phyloP scores from a whole-genome alignment of 2,797 vertebrate genomes.

The Anas capensis region DNA sequence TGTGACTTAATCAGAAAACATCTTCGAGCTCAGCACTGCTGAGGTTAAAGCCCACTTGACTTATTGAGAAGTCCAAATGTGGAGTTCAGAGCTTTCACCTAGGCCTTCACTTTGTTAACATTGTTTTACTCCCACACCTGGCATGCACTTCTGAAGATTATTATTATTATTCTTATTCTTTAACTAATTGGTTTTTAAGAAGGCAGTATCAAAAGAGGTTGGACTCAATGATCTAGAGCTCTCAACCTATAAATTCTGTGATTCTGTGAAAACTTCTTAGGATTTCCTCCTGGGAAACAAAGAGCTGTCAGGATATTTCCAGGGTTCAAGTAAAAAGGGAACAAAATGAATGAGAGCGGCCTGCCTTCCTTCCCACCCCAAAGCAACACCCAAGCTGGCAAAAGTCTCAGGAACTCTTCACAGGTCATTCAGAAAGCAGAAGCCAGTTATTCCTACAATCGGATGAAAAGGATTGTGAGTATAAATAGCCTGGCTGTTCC shows the following conservation, averaged over 20 bases:
- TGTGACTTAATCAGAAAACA: neutral
- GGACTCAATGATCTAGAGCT: too few relatives aligned
- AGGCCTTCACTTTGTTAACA: too few relatives aligned
- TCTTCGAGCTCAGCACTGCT: neutral
- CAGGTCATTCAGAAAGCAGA: neutral
- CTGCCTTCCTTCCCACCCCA: neutral
- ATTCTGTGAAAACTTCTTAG: neutral
- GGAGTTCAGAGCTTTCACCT: neutral
- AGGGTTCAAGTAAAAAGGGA: neutral
- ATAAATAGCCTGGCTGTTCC: neutral
- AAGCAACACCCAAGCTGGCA: neutral
- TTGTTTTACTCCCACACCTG: neutral
- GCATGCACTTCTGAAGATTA: neutral
- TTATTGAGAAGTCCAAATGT: neutral
- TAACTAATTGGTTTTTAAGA: neutral
- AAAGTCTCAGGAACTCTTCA: neutral
- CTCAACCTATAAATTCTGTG: too few relatives aligned
- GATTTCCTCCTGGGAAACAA: neutral
- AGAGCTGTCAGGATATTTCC: neutral
- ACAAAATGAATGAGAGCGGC: neutral
- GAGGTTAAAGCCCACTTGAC: neutral
- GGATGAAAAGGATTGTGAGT: rapidly evolving
- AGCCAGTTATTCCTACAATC: neutral
- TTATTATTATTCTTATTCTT: neutral
- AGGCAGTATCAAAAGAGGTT: neutral